Base-by-base conservation (phyloP, 2,797 vertebrate species). In the Hydrolagus colliei region DNA sequence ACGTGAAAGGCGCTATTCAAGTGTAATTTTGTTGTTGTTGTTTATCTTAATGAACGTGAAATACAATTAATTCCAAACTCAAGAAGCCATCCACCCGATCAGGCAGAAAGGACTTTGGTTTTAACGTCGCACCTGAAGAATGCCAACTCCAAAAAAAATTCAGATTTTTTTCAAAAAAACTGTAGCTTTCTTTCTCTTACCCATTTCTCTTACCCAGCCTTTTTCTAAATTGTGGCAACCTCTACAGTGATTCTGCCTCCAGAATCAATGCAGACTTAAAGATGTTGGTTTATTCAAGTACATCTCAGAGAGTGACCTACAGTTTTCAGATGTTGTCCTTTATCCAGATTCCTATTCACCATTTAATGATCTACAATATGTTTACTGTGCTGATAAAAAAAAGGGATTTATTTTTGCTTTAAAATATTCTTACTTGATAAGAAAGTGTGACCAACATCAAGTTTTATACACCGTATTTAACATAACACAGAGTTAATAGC, bases 401-500 rank as follows among this genome's bases (percentile, higher is more conserved):
- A 61, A 11, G 52, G 59, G 52, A 77, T 20, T 61, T n/a, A 32
- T 52, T 22, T 77, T 77, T 61, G 18, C n/a, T 59, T 77, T 61
- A 77, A 71, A 59, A 61, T 77, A 59, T 2, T 61, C 12, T 41
- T 61, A 10, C 61, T 61, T 77, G 18, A 77, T 77, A 20, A 18
- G n/a, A 59, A 9, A 77, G 61, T 77, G 41, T 61, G 75, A 52
- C n/a, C 41, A 77, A n/a, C 61, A 77, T 77, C 75, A 77, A 77
- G n/a, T 20, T 77, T 77, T 77, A 20, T 59, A 77, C 12, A 10
- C 16, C 61, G n/a, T 20, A 59, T 77, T 77, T 16, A 41, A 52
- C 12, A 10, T 41, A 41, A 76, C 59, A 18, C 20, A 20, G 59
- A 76, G 35, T 77, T 11, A 7, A 61, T 77, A 61, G 75, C 20